Conservation (phyloP, 1,140 invertebrate genomes). For the Idris sp. region DNA sequence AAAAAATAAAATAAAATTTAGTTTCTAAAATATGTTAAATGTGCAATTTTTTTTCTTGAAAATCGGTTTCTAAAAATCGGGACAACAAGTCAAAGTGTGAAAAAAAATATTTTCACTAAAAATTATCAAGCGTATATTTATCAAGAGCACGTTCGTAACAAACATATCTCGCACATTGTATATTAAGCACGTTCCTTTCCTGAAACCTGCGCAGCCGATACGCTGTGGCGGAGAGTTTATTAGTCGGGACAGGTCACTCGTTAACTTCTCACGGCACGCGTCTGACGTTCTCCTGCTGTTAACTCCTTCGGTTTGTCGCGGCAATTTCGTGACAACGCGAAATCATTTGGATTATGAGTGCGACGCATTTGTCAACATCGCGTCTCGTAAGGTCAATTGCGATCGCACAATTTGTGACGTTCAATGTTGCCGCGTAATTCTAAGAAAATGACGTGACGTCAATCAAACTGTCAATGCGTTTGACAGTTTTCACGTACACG, state of each 20-base stretch:
- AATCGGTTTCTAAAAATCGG: no score
- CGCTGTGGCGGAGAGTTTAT: slow-evolving; percentile 60
- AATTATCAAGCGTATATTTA: slow-evolving; percentile 39
- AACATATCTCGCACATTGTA: slow-evolving; percentile 56
- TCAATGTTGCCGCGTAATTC: slow-evolving; percentile 24
- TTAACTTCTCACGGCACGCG: slow-evolving; percentile 62
- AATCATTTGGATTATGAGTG: slow-evolving; percentile 51
- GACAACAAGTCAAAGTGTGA: not conserved
- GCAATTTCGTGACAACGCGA: slow-evolving; percentile 37
- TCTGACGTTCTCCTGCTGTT: slow-evolving; percentile 57
- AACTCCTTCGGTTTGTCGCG: slow-evolving; percentile 35
- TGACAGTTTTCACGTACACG: slow-evolving; percentile 22
- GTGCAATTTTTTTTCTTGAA: no score
- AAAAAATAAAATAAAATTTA: no score
- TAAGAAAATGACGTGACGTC: slow-evolving; percentile 28
- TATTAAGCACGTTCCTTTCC: slow-evolving; percentile 62
- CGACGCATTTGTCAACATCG: slow-evolving; percentile 39
- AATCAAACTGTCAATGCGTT: slow-evolving; percentile 8
- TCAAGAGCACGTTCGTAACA: slow-evolving; percentile 58
- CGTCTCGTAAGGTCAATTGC: slow-evolving; percentile 32
- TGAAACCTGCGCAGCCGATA: slow-evolving; percentile 65
- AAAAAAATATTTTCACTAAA: slow-evolving; percentile 2
- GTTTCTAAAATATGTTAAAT: no score
- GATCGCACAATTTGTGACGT: slow-evolving; percentile 38
- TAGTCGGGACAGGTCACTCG: slow-evolving; percentile 63